Evolutionary conservation across 92 coral and sea anemone species (phyloP), one percentile per base, ranked within the genome.

Genomic region (Zoanthus sansibaricus): DNA sequence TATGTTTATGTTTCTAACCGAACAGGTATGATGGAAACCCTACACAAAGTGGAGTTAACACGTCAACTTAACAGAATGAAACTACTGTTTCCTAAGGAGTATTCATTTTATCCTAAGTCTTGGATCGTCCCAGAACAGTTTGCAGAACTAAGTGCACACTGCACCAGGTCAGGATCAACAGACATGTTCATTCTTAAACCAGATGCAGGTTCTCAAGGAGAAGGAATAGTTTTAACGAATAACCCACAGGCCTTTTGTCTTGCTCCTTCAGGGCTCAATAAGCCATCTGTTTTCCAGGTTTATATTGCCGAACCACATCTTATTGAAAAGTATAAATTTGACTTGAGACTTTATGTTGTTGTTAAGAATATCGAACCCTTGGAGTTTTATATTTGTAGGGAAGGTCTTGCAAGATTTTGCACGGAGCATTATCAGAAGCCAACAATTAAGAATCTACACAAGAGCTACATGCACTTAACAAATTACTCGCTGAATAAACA

Each of bases 161-260:
- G 87, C 62, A 49, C 85, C 6, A 84, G 88, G 77, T 42, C 77
- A 75, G 83, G 78, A 86, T 90, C 82, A 59, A 18, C 88, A 42
- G 79, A 68, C 49, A 91, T 94, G 14, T 91, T 87, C 42, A 94
- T 94, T 76, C 56, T 93, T 42, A 94, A 94, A 74, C 98, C 98
- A 56, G 98, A 94, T 72, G 90, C 93, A 2, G 98, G 98, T 30
- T 94, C 98, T 3, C 98, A 94, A 71, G 98, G 98, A 0, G 98
- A 94, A 74, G 98, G 98, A 56, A 94, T 94, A 55, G 87, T 92
- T 52, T 86, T 94, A 6, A 93, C 88, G 83, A 94, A 83, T 61
- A 94, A 94, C 9, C 89, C 94, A 17, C 89, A 89, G 83, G 91
- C 88, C 30, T 76, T 91, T 7, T 88, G 91, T 66, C 90, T 91